Evolutionary conservation across 2,113 vertebrate genomes (phyloP).

Genomic region (Tonatia bakeri): DNA sequence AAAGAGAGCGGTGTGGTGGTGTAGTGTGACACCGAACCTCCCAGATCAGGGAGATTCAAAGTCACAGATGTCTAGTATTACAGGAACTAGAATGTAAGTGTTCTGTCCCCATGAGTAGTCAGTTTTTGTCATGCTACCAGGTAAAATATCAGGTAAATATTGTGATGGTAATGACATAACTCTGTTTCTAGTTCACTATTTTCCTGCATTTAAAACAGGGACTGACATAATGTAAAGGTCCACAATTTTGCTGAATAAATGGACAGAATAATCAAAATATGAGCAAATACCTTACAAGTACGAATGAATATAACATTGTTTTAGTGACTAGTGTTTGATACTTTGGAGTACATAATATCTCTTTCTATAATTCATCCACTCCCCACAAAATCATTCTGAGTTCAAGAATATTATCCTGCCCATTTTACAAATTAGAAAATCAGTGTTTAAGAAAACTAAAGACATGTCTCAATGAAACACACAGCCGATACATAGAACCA

Average conservation of each 20-base stretch:
- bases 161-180: neutral
- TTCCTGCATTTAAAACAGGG: neutral
- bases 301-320: neutral
- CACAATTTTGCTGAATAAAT: neutral
- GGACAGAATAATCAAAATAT: neutral
- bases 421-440: neutral
- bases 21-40: neutral
- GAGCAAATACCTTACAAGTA: neutral
- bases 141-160: neutral
- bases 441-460: neutral
- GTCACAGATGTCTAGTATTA: neutral
- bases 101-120: neutral
- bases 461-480: neutral
- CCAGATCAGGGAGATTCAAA: neutral
- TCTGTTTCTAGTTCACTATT: neutral
- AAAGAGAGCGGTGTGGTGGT: neutral
- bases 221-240: neutral
- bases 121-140: accelerated
- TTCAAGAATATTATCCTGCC: neutral
- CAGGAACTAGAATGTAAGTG: neutral
- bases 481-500: accelerated
- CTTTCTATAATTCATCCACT: neutral
- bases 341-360: neutral
- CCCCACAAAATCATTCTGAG: neutral
- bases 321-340: neutral